Percentiles rank a stretch among this genome's conserved stretches.
Evolutionary conservation across 92 coral and sea anemone species (phyloP).

Genomic region (Heliopora coerulea): DNA sequence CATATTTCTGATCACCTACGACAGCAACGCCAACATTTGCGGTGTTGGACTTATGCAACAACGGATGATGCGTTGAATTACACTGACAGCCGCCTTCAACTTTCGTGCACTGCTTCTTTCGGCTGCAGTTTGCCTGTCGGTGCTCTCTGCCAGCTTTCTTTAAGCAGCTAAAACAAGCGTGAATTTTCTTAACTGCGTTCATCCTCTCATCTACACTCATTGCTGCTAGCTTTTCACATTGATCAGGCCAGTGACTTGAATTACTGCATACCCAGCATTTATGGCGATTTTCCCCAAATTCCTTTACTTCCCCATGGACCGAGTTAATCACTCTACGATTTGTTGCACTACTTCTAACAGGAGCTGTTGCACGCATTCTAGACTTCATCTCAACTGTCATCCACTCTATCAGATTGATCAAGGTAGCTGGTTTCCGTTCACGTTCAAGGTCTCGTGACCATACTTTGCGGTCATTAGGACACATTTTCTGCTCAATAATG

Average conservation of each 20-base stretch:
- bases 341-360: constrained; percentile 25
- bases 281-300: no score
- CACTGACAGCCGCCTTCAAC: no score
- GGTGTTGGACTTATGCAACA: no score
- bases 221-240: constrained; percentile 49
- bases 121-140: no score
- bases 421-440: constrained; percentile 48
- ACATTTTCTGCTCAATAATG: constrained; percentile 49
- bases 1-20: no score
- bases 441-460: no score
- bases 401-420: constrained; percentile 44
- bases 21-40: no score
- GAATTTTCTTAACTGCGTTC: constrained; percentile 25
- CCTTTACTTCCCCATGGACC: background rate
- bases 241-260: constrained; percentile 48
- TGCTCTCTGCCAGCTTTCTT: no score
- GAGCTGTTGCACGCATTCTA: constrained; percentile 50
- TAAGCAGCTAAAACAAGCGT: no score
- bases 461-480: constrained; percentile 36
- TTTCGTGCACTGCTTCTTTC: no score
- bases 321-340: background rate
- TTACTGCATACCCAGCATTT: no score
- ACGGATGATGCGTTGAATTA: no score
- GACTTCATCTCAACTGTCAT: constrained; percentile 52
- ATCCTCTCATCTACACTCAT: constrained; percentile 21